These are phyloP conservation scores for Colossoma macropomum DNA, from an alignment of 2,113 vertebrate species.

Conservation along the genomic window DNA sequence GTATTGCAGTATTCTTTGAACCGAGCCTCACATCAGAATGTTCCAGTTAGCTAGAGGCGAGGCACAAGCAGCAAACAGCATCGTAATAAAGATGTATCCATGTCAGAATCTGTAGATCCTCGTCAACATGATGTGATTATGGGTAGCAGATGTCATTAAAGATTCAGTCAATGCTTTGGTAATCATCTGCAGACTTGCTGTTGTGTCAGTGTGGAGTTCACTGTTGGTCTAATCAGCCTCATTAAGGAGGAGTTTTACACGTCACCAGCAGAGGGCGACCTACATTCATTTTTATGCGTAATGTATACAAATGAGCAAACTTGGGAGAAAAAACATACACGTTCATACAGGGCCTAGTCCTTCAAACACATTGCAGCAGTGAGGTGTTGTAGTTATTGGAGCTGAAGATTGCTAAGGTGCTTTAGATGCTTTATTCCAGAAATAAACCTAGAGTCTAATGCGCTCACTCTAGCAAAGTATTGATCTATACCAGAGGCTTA, in stretches of 20 bases:
- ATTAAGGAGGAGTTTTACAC: not conserved
- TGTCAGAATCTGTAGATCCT: not conserved
- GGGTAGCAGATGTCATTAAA: not conserved
- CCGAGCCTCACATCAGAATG: not conserved
- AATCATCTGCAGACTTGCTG: not conserved
- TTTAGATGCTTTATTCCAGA: not conserved
- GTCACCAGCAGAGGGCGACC: constrained; percentile 54
- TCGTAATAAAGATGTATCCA: not conserved
- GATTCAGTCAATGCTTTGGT: not conserved
- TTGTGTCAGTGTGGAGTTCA: not conserved
- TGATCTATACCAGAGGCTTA: too few species aligned
- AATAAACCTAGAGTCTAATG: too few species aligned
- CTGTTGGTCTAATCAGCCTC: not conserved
- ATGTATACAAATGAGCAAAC: constrained; percentile 3
- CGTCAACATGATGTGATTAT: not conserved
- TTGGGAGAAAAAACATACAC: not conserved
- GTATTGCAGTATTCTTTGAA: constrained; percentile 12
- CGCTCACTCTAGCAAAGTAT: too few species aligned
- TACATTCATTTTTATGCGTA: constrained; percentile 36
- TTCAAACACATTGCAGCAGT: not conserved
- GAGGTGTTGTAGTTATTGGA: not conserved
- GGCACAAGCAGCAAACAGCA: not conserved
- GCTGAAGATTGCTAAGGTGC: not conserved
- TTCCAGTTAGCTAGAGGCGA: not conserved
- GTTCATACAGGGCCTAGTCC: not conserved